Evolutionary conservation across 2,888 invertebrate species (phyloP).

Genomic region (Rotaria socialis): DNA sequence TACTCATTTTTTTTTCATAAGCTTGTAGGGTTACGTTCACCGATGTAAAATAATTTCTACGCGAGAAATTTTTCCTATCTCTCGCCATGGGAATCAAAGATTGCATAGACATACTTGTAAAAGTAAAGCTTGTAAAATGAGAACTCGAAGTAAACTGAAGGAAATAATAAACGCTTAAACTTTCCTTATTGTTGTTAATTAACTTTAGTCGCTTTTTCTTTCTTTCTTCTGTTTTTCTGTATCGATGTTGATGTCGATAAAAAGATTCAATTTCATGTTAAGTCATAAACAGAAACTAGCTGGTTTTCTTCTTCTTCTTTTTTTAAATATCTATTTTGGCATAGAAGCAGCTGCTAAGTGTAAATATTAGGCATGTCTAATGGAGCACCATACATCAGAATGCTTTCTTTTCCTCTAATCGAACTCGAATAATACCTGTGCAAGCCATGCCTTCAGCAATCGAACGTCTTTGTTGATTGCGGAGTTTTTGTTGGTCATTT

Average conservation of each 20-base stretch:
- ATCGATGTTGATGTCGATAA: not conserved
- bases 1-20: not conserved
- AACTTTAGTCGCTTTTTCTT: not conserved
- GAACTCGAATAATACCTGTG: not conserved
- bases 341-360: not conserved
- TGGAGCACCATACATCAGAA: too few species aligned
- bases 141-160: not conserved
- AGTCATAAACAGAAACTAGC: not conserved
- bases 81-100: not conserved
- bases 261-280: not conserved
- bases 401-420: not conserved
- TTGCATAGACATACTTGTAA: not conserved
- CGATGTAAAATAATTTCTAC: not conserved
- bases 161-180: not conserved
- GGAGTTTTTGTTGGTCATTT: not conserved
- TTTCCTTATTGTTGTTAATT: not conserved
- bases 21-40: not conserved
- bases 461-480: not conserved
- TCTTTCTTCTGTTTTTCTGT: not conserved
- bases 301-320: not conserved
- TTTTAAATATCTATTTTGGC: not conserved
- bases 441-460: slow-evolving; percentile 3
- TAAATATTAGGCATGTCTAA: not conserved
- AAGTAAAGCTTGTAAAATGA: not conserved
- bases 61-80: not conserved